phyloP scores from a whole-genome alignment of 92 coral and sea anemone species.

The Bergia puertoricense region DNA sequence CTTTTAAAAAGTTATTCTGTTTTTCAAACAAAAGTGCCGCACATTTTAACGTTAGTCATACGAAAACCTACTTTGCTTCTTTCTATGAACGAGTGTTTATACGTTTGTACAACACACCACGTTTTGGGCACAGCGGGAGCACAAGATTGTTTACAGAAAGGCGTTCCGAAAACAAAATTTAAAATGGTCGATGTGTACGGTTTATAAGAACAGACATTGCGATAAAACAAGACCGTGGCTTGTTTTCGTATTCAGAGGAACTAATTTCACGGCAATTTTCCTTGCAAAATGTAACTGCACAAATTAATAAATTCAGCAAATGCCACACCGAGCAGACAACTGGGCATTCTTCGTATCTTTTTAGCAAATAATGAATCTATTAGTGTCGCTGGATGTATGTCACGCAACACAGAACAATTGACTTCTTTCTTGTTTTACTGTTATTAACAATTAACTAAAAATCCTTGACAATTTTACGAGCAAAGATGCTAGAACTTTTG shows the following conservation, averaged over 20 bases:
- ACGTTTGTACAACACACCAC: no score
- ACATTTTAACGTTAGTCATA: background rate
- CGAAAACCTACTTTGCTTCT: background rate
- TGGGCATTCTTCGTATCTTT: no score
- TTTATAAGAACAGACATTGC: no score
- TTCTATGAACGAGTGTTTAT: background rate
- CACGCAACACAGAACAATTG: background rate
- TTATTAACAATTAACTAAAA: background rate
- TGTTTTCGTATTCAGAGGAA: background rate
- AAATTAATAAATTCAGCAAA: no score
- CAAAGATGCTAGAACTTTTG: background rate
- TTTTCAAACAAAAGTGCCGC: background rate
- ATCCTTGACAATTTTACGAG: background rate
- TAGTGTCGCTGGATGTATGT: background rate
- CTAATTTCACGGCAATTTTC: background rate
- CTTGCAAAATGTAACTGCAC: background rate
- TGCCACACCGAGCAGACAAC: background rate
- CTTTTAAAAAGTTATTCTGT: no score
- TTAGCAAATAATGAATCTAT: background rate
- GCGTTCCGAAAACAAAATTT: background rate
- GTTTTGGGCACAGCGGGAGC: background rate
- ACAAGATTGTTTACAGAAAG: no score
- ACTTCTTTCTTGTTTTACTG: background rate
- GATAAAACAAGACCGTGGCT: no score
- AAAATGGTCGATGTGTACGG: no score